Percentiles rank a stretch among this genome's conserved stretches.
These are phyloP conservation scores for Lagodon rhomboides DNA, from an alignment of 2,797 vertebrate genomes.

Conservation along the genomic window DNA sequence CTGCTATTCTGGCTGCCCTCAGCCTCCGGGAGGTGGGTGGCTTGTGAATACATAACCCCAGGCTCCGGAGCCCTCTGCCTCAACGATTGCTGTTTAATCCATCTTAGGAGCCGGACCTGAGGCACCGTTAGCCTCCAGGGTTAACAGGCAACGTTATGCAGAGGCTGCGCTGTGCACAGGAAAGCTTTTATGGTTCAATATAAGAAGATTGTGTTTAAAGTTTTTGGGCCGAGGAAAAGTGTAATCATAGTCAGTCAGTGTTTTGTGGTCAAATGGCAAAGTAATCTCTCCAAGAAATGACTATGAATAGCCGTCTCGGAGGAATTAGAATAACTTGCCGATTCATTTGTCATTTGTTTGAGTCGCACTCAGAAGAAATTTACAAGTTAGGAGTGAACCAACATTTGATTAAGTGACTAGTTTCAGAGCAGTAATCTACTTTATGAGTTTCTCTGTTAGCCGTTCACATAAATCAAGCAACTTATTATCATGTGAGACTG, in stretches of 20 bases:
- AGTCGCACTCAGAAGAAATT: background rate
- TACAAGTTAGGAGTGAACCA: constrained; percentile 18
- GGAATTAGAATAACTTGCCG: background rate
- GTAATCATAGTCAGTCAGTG: constrained; percentile 16
- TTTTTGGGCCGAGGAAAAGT: constrained; percentile 17
- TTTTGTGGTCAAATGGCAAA: constrained; percentile 12
- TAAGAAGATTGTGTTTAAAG: constrained; percentile 20
- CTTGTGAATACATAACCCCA: constrained; percentile 63
- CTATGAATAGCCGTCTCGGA: background rate
- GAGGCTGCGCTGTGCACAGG: constrained; percentile 20
- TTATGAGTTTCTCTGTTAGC: constrained; percentile 7
- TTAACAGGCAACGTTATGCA: constrained; percentile 42
- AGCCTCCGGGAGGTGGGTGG: constrained; percentile 55
- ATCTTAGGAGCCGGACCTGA: constrained; percentile 60
- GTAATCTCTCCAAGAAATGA: background rate
- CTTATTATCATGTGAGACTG: constrained; percentile 29
- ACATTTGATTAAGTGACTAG: constrained; percentile 32
- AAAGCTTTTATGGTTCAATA: constrained; percentile 28
- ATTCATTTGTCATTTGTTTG: constrained; percentile 19
- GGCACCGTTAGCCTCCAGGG: constrained; percentile 53
- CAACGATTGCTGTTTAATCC: constrained; percentile 79
- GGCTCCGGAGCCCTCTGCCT: constrained; percentile 63
- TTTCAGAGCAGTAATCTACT: constrained; percentile 11
- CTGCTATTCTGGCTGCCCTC: constrained; percentile 43
- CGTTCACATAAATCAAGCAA: constrained; percentile 34